These are phyloP conservation scores for Mythimna loreyi DNA, from an alignment of 2,888 invertebrate genomes.

Conservation along the genomic window DNA sequence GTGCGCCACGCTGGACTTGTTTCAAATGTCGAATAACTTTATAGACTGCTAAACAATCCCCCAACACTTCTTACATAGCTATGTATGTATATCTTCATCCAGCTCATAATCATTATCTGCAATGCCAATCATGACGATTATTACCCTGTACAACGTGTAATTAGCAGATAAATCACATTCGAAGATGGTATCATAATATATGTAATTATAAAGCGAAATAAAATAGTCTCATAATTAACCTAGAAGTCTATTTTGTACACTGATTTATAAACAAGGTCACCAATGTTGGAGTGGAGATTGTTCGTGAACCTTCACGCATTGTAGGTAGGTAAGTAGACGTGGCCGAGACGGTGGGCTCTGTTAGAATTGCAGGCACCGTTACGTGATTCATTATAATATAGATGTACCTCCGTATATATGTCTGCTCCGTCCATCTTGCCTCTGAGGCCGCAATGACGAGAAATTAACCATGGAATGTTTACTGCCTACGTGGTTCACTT, in stretches of 20 bases:
- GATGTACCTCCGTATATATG: conserved; percentile 47
- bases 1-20: conserved; percentile 72
- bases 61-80: conserved; percentile 1
- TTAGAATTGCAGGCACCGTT: conserved; percentile 73
- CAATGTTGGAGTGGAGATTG: conserved; percentile 66
- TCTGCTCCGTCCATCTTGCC: conserved; percentile 50
- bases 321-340: conserved; percentile 76
- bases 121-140: conserved; percentile 31
- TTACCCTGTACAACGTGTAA: conserved; percentile 42
- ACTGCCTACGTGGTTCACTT: conserved; percentile 45
- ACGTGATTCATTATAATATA: conserved; percentile 74
- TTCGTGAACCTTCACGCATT: conserved; percentile 70
- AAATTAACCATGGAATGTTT: conserved; percentile 62
- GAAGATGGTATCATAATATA: conserved; percentile 39
- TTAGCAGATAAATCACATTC: conserved; percentile 48
- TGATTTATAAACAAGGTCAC: conserved; percentile 70
- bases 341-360: conserved; percentile 75
- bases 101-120: conserved; percentile 28
- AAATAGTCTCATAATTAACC: conserved; percentile 53
- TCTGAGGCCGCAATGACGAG: conserved; percentile 58
- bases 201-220: conserved; percentile 52
- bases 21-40: conserved; percentile 72
- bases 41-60: conserved; percentile 32
- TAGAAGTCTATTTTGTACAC: conserved; percentile 54
- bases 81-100: conserved; percentile 15